A percentile compares a stretch with the other conserved stretches of the same genome.
phyloP scores from a whole-genome alignment of 1,140 invertebrate species.

The Pollicipes pollicipes region DNA sequence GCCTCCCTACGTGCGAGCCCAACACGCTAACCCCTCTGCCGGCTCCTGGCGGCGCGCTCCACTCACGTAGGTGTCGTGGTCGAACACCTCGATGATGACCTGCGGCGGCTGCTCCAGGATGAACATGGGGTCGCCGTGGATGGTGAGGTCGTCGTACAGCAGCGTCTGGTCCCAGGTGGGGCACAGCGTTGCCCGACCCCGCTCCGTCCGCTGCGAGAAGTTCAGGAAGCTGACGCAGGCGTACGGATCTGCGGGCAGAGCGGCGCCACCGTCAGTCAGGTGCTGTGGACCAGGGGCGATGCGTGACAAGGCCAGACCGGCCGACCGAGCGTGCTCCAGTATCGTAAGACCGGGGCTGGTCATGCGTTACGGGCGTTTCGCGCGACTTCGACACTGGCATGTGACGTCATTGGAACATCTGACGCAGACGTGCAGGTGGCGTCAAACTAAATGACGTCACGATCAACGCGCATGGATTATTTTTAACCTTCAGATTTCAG shows the following conservation, averaged over 20 bases:
- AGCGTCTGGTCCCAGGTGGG: conserved; percentile 34
- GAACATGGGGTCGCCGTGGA: conserved; percentile 26
- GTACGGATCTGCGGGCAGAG: conserved; percentile 26
- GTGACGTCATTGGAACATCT: too few relatives aligned
- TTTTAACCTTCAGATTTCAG: too few relatives aligned
- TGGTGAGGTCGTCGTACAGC: conserved; percentile 27
- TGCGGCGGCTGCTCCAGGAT: conserved; percentile 27
- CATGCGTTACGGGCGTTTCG: too few relatives aligned
- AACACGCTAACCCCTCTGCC: neutral
- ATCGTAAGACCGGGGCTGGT: too few relatives aligned
- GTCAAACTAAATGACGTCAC: neutral
- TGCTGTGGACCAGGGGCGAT: too few relatives aligned
- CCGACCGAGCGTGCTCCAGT: neutral
- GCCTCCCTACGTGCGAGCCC: too few relatives aligned
- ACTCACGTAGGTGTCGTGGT: conserved; percentile 26
- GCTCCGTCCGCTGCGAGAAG: conserved; percentile 27
- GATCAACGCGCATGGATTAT: neutral
- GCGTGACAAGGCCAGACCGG: neutral
- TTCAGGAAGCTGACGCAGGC: conserved; percentile 29
- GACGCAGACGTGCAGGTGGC: too few relatives aligned
- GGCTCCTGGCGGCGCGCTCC: too few relatives aligned
- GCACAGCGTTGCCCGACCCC: conserved; percentile 27
- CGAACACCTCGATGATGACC: conserved; percentile 31
- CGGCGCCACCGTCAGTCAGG: too few relatives aligned
- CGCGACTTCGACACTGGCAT: too few relatives aligned